These are phyloP conservation scores for Orius insidiosus DNA, from an alignment of 1,140 invertebrate species.

Conservation along the genomic window DNA sequence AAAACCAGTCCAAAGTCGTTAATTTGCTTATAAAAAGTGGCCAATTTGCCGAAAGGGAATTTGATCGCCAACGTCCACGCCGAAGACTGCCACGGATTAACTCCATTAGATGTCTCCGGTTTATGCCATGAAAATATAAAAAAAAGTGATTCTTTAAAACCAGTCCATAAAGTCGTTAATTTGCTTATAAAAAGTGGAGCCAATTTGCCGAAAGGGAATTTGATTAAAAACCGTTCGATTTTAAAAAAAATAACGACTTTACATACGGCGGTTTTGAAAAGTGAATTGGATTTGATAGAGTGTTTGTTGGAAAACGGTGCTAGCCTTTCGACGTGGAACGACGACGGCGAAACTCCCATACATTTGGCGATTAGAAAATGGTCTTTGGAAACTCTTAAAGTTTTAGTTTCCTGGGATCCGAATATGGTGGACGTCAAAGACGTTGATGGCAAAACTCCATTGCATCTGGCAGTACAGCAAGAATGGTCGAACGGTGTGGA, in stretches of 20 bases:
- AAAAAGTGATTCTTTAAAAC: too few species aligned
- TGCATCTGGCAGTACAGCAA: slow-evolving; percentile 60
- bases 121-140: too few species aligned
- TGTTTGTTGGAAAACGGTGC: slow-evolving; percentile 26
- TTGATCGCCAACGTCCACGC: too few species aligned
- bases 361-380: slow-evolving; percentile 34
- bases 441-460: slow-evolving; percentile 48
- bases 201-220: too few species aligned
- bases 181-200: too few species aligned
- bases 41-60: slow-evolving; percentile 14
- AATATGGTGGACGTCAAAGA: slow-evolving; percentile 31
- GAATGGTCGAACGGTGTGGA: slow-evolving; percentile 36
- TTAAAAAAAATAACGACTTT: slow-evolving; percentile 5
- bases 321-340: slow-evolving; percentile 29
- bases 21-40: slow-evolving; percentile 10
- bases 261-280: slow-evolving; percentile 14
- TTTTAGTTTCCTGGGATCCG: slow-evolving; percentile 25
- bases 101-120: too few species aligned
- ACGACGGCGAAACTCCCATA: slow-evolving; percentile 35
- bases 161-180: too few species aligned
- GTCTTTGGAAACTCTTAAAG: slow-evolving; percentile 28
- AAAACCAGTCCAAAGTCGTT: neutral
- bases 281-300: slow-evolving; percentile 24
- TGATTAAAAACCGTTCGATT: slow-evolving; percentile 3
- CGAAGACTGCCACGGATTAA: too few species aligned